Conservation (phyloP, 2,888 invertebrate species). For the Patella pellucida region DNA sequence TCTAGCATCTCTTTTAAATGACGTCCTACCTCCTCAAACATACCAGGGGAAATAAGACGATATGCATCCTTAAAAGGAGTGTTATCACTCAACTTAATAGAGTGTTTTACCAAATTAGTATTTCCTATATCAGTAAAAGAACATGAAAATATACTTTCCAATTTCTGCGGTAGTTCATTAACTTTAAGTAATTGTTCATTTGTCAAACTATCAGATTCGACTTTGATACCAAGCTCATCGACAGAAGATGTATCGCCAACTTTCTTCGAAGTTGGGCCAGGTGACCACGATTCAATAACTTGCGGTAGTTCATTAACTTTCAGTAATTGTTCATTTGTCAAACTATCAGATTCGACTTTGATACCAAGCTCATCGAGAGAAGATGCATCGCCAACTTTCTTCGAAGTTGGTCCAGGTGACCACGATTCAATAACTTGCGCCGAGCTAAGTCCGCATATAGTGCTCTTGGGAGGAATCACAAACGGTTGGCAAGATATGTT, state of each 20-base stretch:
- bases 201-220: not conserved
- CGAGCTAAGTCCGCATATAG: not conserved
- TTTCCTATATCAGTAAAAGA: constrained; percentile 28
- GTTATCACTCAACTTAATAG: constrained; percentile 29
- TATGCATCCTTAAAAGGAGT: constrained; percentile 37
- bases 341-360: not conserved
- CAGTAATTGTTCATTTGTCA: not conserved
- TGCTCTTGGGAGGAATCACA: not conserved
- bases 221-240: not conserved
- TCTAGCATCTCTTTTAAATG: constrained; percentile 38
- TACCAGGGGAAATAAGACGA: constrained; percentile 33
- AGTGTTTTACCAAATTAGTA: constrained; percentile 22
- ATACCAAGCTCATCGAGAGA: too few relatives aligned
- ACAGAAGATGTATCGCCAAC: too few relatives aligned
- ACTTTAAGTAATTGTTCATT: not conserved
- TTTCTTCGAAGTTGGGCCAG: not conserved
- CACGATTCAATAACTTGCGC: too few relatives aligned
- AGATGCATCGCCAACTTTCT: too few relatives aligned
- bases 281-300: too few relatives aligned
- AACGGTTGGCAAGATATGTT: not conserved
- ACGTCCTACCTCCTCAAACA: constrained; percentile 36
- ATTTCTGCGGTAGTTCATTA: not conserved
- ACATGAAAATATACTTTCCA: constrained; percentile 22
- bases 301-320: not conserved
- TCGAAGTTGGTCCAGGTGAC: not conserved